phyloP scores from a whole-genome alignment of 2,888 invertebrate species.

The Belgica antarctica region DNA sequence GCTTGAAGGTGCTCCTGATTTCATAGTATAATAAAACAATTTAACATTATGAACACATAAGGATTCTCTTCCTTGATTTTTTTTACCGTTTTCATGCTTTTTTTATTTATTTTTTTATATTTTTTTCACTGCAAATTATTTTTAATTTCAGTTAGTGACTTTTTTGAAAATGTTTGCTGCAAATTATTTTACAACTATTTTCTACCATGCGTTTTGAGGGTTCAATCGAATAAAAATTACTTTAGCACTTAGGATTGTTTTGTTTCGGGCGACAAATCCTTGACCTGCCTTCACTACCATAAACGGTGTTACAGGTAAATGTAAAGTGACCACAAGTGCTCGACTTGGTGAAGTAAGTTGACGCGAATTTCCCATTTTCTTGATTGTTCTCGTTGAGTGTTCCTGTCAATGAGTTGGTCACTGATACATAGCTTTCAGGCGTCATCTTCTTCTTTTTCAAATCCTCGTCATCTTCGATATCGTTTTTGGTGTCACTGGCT shows the following conservation, averaged over 20 bases:
- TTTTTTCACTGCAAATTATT: too few species aligned
- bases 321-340: slow-evolving; percentile 85
- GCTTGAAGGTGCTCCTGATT: too few species aligned
- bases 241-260: slow-evolving; percentile 65
- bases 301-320: slow-evolving; percentile 78
- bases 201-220: too few species aligned
- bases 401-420: slow-evolving; percentile 77
- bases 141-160: too few species aligned
- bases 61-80: too few species aligned
- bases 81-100: too few species aligned
- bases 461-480: slow-evolving; percentile 47
- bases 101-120: too few species aligned
- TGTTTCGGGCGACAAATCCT: slow-evolving; percentile 79
- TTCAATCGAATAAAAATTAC: too few species aligned
- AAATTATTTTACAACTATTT: too few species aligned
- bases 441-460: slow-evolving; percentile 49
- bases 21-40: too few species aligned
- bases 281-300: slow-evolving; percentile 71
- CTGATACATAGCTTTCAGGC: slow-evolving; percentile 69
- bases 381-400: slow-evolving; percentile 63
- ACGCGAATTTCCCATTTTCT: slow-evolving; percentile 70
- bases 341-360: slow-evolving; percentile 80
- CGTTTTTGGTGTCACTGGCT: slow-evolving; percentile 33
- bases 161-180: too few species aligned
- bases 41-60: too few species aligned